Evolutionary conservation across 2,797 vertebrate genomes (phyloP), one percentile per base, ranked within the genome.

Genomic region (Gallirallus australis): DNA sequence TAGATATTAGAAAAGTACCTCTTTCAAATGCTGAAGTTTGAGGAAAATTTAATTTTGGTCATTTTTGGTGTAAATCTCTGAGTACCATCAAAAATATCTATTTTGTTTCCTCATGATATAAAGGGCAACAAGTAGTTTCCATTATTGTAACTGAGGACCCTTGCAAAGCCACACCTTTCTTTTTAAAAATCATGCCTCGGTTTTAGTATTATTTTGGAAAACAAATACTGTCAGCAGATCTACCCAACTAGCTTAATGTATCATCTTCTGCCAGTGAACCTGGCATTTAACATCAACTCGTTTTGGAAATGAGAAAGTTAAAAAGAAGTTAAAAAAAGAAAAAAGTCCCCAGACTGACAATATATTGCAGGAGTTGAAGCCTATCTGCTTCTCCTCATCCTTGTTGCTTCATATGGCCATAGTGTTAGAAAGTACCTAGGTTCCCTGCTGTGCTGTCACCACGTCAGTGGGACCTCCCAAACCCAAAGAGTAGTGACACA

Each of bases 181-280:
- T 50, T 78, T 37, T 71, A 39, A 42, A 81, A 82, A 81, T 33
- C 14, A 17, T n/a, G 12, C 68, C n/a, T 76, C 25, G 42, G 14
- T 54, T 61, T 87, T 24, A 84, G 53, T 84, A 85, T 54, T 60
- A 80, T 70, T 90, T 88, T 39, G 35, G 77, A 70, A 93, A 87
- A 83, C 27, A 89, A 82, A 72, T 54, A n/a, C 13, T 59, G 30
- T 69, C 10, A 31, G 27, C 61, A 86, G 24, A 60, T n/a, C 66
- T 69, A 60, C 24, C 47, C 28, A 57, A 88, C 59, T 14, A 76
- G 14, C 6, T 71, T 80, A 50, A 77, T n/a, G 19, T 24, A 28
- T 71, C 71, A 28, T 71, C 71, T 82, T 89, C 79, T 60, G 37
- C 25, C 45, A 59, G 15, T 17, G 50, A 86, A 68, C 33, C 7